Percentiles rank a stretch among this genome's conserved stretches.
Evolutionary conservation across 37 sponge, comb jelly and placozoan species (phyloP).

Genomic region (Ephydatia muelleri): DNA sequence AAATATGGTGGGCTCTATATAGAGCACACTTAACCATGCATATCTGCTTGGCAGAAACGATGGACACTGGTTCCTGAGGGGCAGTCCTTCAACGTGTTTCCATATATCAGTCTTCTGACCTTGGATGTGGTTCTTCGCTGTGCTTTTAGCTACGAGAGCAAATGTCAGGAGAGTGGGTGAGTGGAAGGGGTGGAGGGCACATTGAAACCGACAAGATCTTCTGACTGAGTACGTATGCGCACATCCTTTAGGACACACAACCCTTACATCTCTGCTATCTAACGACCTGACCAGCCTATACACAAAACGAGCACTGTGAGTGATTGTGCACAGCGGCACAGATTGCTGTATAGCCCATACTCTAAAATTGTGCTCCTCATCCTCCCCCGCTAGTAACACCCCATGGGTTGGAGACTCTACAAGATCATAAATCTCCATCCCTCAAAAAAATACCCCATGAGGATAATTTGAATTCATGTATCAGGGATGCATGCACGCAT

Average conservation of each 20-base stretch:
- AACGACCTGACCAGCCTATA: conserved; percentile 31
- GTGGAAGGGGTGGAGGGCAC: not conserved
- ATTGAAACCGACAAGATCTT: not conserved
- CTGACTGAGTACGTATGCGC: not conserved
- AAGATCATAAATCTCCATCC: too few species aligned
- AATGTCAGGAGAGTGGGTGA: conserved; percentile 75
- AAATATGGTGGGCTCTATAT: not conserved
- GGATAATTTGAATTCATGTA: too few species aligned
- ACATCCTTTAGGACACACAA: conserved; percentile 34
- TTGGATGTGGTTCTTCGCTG: conserved; percentile 89
- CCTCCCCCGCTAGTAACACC: too few species aligned
- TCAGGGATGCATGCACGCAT: too few species aligned
- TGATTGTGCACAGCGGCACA: too few species aligned
- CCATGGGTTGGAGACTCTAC: too few species aligned
- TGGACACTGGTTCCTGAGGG: conserved; percentile 57
- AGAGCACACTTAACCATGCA: not conserved
- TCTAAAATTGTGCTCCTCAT: too few species aligned
- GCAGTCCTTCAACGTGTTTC: conserved; percentile 52
- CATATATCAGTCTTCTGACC: conserved; percentile 73
- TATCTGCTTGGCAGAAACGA: conserved; percentile 2
- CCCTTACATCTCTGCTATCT: conserved; percentile 53
- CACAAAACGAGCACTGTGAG: conserved; percentile 36
- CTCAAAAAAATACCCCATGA: too few species aligned
- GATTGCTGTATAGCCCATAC: too few species aligned
- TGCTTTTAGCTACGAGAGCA: conserved; percentile 74